A percentile compares a stretch with the other conserved stretches of the same genome.
These are phyloP conservation scores for Phyllotreta cruciferae DNA, from an alignment of 2,888 invertebrate species.

Conservation along the genomic window DNA sequence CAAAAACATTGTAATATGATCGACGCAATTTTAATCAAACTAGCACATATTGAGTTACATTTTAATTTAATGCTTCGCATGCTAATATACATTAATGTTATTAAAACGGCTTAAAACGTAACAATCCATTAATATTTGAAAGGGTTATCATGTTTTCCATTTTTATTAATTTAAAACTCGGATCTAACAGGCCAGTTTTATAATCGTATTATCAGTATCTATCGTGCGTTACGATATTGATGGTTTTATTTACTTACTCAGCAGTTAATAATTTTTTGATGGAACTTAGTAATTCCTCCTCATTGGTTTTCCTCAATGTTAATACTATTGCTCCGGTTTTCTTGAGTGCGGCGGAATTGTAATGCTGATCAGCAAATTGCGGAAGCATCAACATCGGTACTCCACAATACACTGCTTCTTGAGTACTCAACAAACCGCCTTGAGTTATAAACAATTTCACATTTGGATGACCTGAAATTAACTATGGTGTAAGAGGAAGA, in stretches of 20 bases:
- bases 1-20: no score
- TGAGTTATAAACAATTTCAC: slow-evolving; percentile 72
- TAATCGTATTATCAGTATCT: slow-evolving; percentile 1
- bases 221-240: not conserved
- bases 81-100: no score
- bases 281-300: slow-evolving; percentile 63
- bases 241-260: slow-evolving; percentile 60
- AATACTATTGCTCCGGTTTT: slow-evolving; percentile 68
- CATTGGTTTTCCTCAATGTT: slow-evolving; percentile 64
- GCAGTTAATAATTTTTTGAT: slow-evolving; percentile 66
- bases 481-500: not conserved
- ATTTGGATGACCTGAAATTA: slow-evolving; percentile 68
- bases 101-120: no score
- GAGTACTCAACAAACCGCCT: slow-evolving; percentile 71
- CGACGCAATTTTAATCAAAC: no score
- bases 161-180: not conserved
- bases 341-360: slow-evolving; percentile 68
- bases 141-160: not conserved
- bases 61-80: no score
- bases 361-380: slow-evolving; percentile 74
- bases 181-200: slow-evolving; percentile 1
- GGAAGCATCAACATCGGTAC: slow-evolving; percentile 72
- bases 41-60: no score
- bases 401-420: slow-evolving; percentile 73
- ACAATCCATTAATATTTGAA: no score